Evolutionary conservation across 2,113 vertebrate genomes (phyloP), one percentile per base, ranked within the genome.

Genomic region (Podiceps cristatus): DNA sequence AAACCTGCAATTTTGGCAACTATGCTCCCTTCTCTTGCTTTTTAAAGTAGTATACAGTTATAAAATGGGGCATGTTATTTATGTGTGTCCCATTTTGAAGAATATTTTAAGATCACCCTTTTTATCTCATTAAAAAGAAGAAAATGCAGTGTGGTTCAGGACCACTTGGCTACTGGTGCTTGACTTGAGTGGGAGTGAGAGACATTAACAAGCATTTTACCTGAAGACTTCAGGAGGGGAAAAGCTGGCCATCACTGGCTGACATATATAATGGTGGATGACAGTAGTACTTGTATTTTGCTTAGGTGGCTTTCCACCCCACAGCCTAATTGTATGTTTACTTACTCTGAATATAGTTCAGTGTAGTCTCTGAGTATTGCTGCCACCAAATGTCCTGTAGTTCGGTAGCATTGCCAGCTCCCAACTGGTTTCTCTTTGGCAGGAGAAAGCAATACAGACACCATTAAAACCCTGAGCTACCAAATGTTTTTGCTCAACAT

Each of bases 1-100:
- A 94, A 94, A 84, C 82, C 63, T 96, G 81, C 49, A 85, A 60
- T 71, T 91, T 97, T 83, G 75, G 66, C 81, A 92, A 64, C 28
- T 37, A 25, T 11, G 15, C 22, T 78, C 73, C 90, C 15, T 29
- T 49, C 17, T 44, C 62, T 52, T 82, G 58, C n/a, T 88, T 95
- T 97, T 89, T 35, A 40, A 87, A 85, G 31, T 52, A n/a, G 16
- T 22, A 13, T 55, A 4, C 17, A 27, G 15, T 49, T 87, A 35
- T 37, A 40, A 24, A 12, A 63, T 1, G 5, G n/a, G 18, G 20
- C 0, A 0, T 68, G 22, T 55, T 72, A 53, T 22, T 83, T 92
- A 14, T 24, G 14, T 10, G 3, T 56, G 24, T 62, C 45, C 44
- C 69, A 7, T 49, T 71, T 75, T 68, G 67, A 89, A 53, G 35